These are phyloP conservation scores for Propsilocerus akamusi DNA, from an alignment of 1,140 invertebrate genomes.

Conservation along the genomic window DNA sequence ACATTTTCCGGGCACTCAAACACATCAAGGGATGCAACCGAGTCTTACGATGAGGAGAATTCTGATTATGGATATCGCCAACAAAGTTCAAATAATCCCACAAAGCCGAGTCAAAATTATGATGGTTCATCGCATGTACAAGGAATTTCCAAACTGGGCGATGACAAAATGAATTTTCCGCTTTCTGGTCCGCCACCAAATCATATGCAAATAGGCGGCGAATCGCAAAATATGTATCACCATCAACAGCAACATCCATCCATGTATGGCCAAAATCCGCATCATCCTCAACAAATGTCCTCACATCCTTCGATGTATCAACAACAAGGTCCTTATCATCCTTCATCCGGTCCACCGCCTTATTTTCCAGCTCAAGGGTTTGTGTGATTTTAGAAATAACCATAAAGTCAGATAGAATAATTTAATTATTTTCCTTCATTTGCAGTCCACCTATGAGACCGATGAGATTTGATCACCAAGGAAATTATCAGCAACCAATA, in stretches of 20 bases:
- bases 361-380: not conserved
- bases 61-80: not conserved
- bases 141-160: not conserved
- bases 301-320: not conserved
- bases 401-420: too few species aligned
- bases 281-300: slow-evolving; percentile 2
- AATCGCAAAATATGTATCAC: not conserved
- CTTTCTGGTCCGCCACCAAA: not conserved
- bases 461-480: not conserved
- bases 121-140: not conserved
- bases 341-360: not conserved
- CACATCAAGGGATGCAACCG: not conserved
- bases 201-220: not conserved
- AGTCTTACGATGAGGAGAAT: not conserved
- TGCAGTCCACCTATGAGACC: not conserved
- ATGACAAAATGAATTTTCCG: too few species aligned
- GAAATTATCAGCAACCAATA: not conserved
- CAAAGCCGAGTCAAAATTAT: not conserved
- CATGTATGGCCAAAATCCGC: not conserved
- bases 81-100: not conserved
- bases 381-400: not conserved
- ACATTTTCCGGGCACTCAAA: not conserved
- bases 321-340: not conserved
- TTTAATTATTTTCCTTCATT: not conserved
- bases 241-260: slow-evolving; percentile 3